phyloP scores from a whole-genome alignment of 2,797 vertebrate genomes.

The Adrianichthys oophorus region DNA sequence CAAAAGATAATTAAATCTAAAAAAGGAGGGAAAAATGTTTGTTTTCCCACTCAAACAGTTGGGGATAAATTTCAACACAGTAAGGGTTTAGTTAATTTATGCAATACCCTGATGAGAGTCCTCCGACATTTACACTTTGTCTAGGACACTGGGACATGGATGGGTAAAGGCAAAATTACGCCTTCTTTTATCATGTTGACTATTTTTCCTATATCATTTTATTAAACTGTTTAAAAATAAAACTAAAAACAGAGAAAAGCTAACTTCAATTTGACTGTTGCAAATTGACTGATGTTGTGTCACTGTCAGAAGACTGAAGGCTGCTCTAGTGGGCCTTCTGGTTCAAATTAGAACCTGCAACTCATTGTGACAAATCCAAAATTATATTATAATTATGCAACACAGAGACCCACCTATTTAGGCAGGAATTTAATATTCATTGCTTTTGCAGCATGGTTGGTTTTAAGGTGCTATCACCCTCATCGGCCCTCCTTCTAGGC shows the following conservation, averaged over 20 bases:
- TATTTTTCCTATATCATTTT: slow-evolving; percentile 57
- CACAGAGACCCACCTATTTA: slow-evolving; percentile 82
- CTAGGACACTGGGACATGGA: slow-evolving; percentile 61
- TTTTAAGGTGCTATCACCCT: slow-evolving; percentile 82
- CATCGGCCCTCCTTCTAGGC: slow-evolving; percentile 75
- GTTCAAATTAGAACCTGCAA: slow-evolving; percentile 72
- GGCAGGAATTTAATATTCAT: slow-evolving; percentile 84
- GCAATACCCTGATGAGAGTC: slow-evolving; percentile 74
- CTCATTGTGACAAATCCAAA: slow-evolving; percentile 80
- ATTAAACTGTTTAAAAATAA: slow-evolving; percentile 47
- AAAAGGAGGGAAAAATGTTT: slow-evolving; percentile 69
- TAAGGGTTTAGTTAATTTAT: slow-evolving; percentile 76
- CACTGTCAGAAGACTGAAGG: slow-evolving; percentile 59
- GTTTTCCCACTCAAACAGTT: slow-evolving; percentile 78
- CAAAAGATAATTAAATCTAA: slow-evolving; percentile 83
- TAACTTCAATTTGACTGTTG: slow-evolving; percentile 52
- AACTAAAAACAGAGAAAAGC: slow-evolving; percentile 50
- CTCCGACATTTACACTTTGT: slow-evolving; percentile 67
- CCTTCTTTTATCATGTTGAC: slow-evolving; percentile 32
- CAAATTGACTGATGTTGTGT: slow-evolving; percentile 36
- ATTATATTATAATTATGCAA: slow-evolving; percentile 82
- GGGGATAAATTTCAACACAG: slow-evolving; percentile 78
- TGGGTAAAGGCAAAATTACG: slow-evolving; percentile 58
- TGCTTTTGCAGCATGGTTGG: slow-evolving; percentile 84
- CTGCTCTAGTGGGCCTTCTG: slow-evolving; percentile 68